Conservation (phyloP, 2,888 invertebrate genomes). For the Polyommatus icarus region DNA sequence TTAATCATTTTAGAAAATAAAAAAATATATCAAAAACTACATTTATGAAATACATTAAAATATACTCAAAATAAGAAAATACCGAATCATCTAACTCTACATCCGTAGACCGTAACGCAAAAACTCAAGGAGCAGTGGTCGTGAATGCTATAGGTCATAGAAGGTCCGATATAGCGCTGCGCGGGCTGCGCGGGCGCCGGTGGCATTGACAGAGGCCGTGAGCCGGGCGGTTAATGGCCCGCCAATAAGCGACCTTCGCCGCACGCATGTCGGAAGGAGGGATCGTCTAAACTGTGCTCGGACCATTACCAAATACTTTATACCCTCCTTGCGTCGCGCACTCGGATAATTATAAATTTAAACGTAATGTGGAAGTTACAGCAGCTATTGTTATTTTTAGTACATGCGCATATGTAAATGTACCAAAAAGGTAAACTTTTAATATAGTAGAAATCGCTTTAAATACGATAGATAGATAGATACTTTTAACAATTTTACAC, state of each 20-base stretch:
- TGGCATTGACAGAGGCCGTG: constrained; percentile 77
- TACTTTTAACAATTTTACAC: too few species aligned
- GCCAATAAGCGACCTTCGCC: constrained; percentile 43
- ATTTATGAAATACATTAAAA: not conserved
- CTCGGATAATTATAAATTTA: not conserved
- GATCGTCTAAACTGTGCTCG: not conserved
- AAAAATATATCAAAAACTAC: not conserved
- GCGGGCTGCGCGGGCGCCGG: constrained; percentile 44
- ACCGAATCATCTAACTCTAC: not conserved
- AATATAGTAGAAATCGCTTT: not conserved
- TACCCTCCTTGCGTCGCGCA: too few species aligned
- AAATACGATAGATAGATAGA: not conserved
- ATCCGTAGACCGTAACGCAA: not conserved
- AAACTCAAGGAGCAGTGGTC: not conserved
- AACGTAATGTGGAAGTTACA: not conserved
- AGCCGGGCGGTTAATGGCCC: constrained; percentile 72
- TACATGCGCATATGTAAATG: too few species aligned
- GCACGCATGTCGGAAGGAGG: constrained; percentile 17
- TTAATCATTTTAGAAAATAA: not conserved
- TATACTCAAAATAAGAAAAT: not conserved
- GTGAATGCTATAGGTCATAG: constrained; percentile 42
- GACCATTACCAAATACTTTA: not conserved
- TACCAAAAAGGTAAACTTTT: too few species aligned
- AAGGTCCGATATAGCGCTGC: constrained; percentile 40
- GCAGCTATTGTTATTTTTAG: too few species aligned